Conservation (phyloP, 1,140 invertebrate species). For the Ips typographus region DNA sequence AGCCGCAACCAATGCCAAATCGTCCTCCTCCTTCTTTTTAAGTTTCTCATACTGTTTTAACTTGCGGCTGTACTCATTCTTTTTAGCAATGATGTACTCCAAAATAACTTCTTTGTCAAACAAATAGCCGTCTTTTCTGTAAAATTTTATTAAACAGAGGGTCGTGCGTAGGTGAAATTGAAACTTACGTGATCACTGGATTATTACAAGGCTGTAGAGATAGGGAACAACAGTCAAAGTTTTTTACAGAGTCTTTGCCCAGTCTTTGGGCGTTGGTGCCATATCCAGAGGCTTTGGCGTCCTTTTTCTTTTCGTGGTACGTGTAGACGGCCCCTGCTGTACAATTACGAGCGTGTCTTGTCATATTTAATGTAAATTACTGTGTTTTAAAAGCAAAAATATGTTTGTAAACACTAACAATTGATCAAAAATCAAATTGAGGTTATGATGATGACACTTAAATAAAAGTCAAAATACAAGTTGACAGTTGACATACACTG, state of each 20-base stretch:
- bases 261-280: conserved; percentile 81
- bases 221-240: conserved; percentile 97
- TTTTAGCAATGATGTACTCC: conserved; percentile 94
- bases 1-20: conserved; percentile 63
- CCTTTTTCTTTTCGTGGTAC: conserved; percentile 97
- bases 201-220: conserved; percentile 93
- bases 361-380: conserved; percentile 62
- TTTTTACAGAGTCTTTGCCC: conserved; percentile 96
- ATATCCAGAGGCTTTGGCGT: conserved; percentile 89
- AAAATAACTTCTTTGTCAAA: conserved; percentile 98
- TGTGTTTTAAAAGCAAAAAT: too few species aligned
- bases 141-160: conserved; percentile 30
- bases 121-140: conserved; percentile 88
- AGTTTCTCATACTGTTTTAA: conserved; percentile 94
- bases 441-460: too few species aligned
- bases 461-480: too few species aligned
- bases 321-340: conserved; percentile 98
- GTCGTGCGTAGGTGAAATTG: conserved; percentile 16
- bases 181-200: conserved; percentile 78
- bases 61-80: conserved; percentile 86
- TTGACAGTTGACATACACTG: too few species aligned
- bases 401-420: too few species aligned
- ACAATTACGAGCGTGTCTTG: conserved; percentile 94
- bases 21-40: conserved; percentile 70
- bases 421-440: too few species aligned